Conservation (phyloP, 35 echinoderm and acorn worm genomes). For the Heliocidaris erythrogramma region DNA sequence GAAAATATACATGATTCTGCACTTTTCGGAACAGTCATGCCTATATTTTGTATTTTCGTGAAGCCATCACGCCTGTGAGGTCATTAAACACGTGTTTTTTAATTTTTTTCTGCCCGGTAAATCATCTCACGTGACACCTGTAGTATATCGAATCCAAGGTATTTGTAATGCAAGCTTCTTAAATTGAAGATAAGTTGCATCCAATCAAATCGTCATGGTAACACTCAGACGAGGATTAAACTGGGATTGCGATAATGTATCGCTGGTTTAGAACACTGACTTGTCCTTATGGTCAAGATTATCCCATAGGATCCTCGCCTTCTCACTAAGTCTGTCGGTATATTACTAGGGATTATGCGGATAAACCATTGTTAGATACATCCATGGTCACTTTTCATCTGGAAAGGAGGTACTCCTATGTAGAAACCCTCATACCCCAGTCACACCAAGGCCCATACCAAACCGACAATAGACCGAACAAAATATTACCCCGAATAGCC, state of each 20-base stretch:
- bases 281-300: not conserved
- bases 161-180: not conserved
- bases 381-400: not conserved
- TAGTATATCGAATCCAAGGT: not conserved
- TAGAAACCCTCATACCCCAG: too few species aligned
- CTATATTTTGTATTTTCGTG: not conserved
- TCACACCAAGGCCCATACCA: too few species aligned
- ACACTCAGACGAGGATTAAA: constrained; percentile 1
- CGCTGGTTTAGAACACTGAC: not conserved
- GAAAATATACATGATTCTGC: too few species aligned
- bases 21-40: too few species aligned
- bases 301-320: not conserved
- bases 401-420: too few species aligned
- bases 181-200: not conserved
- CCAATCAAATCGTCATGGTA: not conserved
- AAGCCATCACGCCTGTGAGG: not conserved
- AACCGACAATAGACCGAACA: too few species aligned
- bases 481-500: too few species aligned
- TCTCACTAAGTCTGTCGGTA: not conserved
- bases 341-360: not conserved
- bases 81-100: not conserved
- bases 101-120: not conserved
- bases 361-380: not conserved
- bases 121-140: not conserved
- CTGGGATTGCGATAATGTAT: not conserved